Conservation (phyloP, 2,888 invertebrate species). For the Callyntrura guangdongensis region DNA sequence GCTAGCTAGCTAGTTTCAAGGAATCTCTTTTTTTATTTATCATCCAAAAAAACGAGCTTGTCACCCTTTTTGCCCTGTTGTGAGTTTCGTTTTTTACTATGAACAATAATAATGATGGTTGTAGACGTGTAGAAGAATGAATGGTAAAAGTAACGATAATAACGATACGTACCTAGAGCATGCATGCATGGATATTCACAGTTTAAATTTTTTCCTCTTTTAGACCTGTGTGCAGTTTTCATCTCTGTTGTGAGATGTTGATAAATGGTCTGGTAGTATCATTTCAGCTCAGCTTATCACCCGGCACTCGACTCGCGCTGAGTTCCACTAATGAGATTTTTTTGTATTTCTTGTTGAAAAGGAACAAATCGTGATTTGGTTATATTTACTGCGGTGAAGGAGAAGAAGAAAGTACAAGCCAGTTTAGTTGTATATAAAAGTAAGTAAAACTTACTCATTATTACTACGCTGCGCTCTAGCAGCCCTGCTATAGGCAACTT, state of each 20-base stretch:
- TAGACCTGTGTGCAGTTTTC: background rate
- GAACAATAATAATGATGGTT: too few species aligned
- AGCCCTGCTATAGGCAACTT: background rate
- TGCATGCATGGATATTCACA: conserved; percentile 26
- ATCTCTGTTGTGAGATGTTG: conserved; percentile 57
- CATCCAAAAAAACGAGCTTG: conserved; percentile 51
- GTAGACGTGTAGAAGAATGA: background rate
- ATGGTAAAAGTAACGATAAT: background rate
- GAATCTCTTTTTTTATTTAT: conserved; percentile 29
- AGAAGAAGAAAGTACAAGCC: conserved; percentile 32
- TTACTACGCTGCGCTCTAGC: background rate
- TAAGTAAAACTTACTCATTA: conserved; percentile 14
- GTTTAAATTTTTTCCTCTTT: conserved; percentile 24
- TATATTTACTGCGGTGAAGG: conserved; percentile 64
- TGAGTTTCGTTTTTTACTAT: too few species aligned
- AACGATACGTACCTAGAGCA: conserved; percentile 3
- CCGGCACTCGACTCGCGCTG: conserved; percentile 65
- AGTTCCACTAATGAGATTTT: conserved; percentile 70
- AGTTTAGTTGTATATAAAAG: conserved; percentile 7
- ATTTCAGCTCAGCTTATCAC: conserved; percentile 39
- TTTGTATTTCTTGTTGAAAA: conserved; percentile 40
- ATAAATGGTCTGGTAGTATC: conserved; percentile 58
- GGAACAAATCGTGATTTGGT: conserved; percentile 66
- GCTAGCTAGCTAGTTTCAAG: conserved; percentile 7
- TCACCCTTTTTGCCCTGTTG: conserved; percentile 39